These are phyloP conservation scores for Formica aserva DNA, from an alignment of 2,888 invertebrate genomes.

Conservation along the genomic window DNA sequence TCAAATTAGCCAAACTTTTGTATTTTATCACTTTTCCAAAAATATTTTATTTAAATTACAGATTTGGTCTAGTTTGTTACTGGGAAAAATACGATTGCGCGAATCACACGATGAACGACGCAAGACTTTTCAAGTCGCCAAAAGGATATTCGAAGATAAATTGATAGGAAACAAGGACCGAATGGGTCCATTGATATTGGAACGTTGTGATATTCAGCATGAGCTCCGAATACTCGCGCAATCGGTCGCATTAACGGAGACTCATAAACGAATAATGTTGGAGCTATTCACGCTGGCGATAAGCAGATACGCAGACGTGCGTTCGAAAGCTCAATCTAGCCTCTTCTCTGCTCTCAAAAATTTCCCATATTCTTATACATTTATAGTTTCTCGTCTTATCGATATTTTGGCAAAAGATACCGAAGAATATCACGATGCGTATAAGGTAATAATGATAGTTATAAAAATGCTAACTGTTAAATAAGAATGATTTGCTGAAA, in stretches of 20 bases:
- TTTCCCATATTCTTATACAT: conserved; percentile 91
- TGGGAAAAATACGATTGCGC: conserved; percentile 87
- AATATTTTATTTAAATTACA: conserved; percentile 80
- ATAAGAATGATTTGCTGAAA: background rate
- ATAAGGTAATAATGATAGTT: conserved; percentile 87
- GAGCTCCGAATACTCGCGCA: conserved; percentile 84
- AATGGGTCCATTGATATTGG: conserved; percentile 81
- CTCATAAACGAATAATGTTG: conserved; percentile 88
- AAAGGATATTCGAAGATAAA: conserved; percentile 89
- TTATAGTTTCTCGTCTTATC: conserved; percentile 89
- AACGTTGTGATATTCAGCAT: conserved; percentile 78
- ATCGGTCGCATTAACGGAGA: conserved; percentile 87
- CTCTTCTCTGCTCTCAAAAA: conserved; percentile 89
- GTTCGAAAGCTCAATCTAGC: conserved; percentile 90
- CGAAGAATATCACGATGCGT: conserved; percentile 89
- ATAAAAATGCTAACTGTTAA: background rate
- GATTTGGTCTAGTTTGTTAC: conserved; percentile 90
- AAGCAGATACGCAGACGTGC: conserved; percentile 90
- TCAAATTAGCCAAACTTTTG: too few relatives aligned
- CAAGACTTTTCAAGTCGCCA: conserved; percentile 89
- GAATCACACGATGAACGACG: conserved; percentile 89
- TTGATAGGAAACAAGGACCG: conserved; percentile 89
- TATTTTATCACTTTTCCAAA: background rate
- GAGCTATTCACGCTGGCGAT: conserved; percentile 89
- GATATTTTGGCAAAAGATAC: conserved; percentile 89